These are phyloP conservation scores for Cataglyphis livida DNA, from an alignment of 2,888 invertebrate species.

Conservation along the genomic window DNA sequence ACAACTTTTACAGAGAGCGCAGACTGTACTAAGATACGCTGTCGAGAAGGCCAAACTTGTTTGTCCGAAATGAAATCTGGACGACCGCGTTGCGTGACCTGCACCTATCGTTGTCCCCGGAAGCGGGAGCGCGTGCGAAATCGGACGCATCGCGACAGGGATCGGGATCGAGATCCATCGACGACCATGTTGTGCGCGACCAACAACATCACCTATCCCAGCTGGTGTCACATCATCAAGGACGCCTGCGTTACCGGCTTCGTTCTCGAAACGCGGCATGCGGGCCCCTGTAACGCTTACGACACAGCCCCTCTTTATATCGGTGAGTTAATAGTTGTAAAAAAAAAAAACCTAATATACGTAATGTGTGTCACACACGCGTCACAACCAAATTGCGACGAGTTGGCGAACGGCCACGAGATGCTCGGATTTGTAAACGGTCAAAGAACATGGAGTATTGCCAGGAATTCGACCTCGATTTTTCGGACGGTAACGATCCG, in stretches of 20 bases:
- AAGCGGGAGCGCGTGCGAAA: slow-evolving; percentile 81
- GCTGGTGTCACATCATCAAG: slow-evolving; percentile 93
- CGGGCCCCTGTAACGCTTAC: slow-evolving; percentile 87
- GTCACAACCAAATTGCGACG: neutral
- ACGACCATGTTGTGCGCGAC: slow-evolving; percentile 88
- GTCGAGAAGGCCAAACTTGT: slow-evolving; percentile 90
- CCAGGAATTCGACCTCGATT: neutral
- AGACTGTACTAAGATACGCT: slow-evolving; percentile 89
- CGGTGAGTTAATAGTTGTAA: slow-evolving; percentile 64
- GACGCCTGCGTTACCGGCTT: slow-evolving; percentile 91
- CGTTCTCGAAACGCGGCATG: slow-evolving; percentile 90
- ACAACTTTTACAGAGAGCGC: slow-evolving; percentile 87
- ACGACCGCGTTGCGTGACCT: slow-evolving; percentile 91
- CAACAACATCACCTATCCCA: slow-evolving; percentile 91
- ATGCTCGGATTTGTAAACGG: neutral
- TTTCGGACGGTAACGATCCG: neutral
- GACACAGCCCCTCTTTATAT: slow-evolving; percentile 78
- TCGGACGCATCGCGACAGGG: slow-evolving; percentile 78
- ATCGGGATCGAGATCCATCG: slow-evolving; percentile 77
- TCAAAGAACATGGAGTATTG: slow-evolving; percentile 9
- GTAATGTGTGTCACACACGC: neutral
- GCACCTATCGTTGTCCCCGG: slow-evolving; percentile 88
- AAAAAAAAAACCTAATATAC: neutral
- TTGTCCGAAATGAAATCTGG: slow-evolving; percentile 89
- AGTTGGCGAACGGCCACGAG: slow-evolving; percentile 1